Conservation (phyloP, 2,113 vertebrate genomes). For the Hippopotamus amphibius region DNA sequence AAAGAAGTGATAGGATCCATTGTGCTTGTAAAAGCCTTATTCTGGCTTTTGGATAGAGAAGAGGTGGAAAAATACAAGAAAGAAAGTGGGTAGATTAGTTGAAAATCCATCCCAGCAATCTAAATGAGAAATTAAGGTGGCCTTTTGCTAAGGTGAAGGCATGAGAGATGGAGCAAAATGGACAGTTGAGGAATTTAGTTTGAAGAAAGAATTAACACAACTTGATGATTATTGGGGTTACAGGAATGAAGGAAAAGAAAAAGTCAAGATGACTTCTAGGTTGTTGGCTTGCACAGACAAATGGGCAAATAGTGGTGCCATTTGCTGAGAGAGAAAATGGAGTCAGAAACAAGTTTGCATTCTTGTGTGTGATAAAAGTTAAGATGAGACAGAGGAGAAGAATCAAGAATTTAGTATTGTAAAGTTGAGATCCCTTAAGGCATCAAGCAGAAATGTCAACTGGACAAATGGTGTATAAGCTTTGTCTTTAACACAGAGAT, state of each 20-base stretch:
- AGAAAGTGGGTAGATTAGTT: background rate
- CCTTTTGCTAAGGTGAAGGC: background rate
- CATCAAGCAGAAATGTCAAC: background rate
- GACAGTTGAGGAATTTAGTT: background rate
- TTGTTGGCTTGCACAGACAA: background rate
- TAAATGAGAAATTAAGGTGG: background rate
- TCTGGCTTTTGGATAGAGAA: background rate
- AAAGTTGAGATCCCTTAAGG: background rate
- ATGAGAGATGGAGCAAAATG: background rate
- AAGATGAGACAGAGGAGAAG: background rate
- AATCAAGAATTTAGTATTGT: background rate
- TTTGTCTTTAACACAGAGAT: background rate
- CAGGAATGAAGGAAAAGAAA: background rate
- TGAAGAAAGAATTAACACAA: background rate
- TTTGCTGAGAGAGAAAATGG: constrained; percentile 14
- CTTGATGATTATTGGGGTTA: background rate
- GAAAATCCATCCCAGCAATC: background rate
- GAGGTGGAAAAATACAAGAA: background rate
- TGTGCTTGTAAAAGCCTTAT: background rate
- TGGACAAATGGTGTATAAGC: background rate
- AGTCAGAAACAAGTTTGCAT: background rate
- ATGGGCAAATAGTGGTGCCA: background rate
- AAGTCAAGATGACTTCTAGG: background rate
- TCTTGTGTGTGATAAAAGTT: background rate
- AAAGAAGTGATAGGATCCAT: background rate